Evolutionary conservation across 1,140 invertebrate genomes (phyloP), one percentile per base, ranked within the genome.

Genomic region (Melitaea cinxia): DNA sequence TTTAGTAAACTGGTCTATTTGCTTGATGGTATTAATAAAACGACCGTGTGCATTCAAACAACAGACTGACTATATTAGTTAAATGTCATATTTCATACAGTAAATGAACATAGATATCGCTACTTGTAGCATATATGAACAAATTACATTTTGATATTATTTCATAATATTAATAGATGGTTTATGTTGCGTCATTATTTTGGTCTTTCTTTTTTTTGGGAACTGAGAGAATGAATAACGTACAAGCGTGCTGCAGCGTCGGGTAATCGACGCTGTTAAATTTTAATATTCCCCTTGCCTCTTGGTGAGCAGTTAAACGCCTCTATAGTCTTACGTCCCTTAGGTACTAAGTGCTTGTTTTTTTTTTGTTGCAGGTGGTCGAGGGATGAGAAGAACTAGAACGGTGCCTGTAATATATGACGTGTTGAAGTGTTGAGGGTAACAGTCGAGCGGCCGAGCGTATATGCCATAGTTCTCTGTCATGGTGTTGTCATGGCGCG

Each of bases 401-500:
- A 15, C 49, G n/a, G 7, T 10, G 14, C 30, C 23, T 19, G 9
- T 35, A 9, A 55, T 42, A n/a, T 17, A 33, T 58, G 56, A 58
- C 56, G 61, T 56, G 19, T 53, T 53, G 24, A 58, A 12, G 49
- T 26, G 33, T 55, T 47, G 42, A 47, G 19, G 54, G n/a, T n/a
- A 26, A 52, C 26, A 50, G 56, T 54, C 21, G 62, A 55, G 71
- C 45, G 66, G 68, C 64, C 23, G 52, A 69, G 69, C 71, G 67
- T 62, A 37, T 72, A 60, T 64, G 64, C 28, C 30, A 52, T 53
- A 57, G 56, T 17, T 61, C 14, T 60, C 68, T 77, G 82, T 78
- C 70, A 87, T 88, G 87, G 76, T 83, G 77, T 33, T 67, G 74
- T 72, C 78, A 85, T 88, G 85, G 88, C 80, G 82, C 74, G 75